Evolutionary conservation across 2,888 invertebrate species (phyloP).

Genomic region (Atherix ibis): DNA sequence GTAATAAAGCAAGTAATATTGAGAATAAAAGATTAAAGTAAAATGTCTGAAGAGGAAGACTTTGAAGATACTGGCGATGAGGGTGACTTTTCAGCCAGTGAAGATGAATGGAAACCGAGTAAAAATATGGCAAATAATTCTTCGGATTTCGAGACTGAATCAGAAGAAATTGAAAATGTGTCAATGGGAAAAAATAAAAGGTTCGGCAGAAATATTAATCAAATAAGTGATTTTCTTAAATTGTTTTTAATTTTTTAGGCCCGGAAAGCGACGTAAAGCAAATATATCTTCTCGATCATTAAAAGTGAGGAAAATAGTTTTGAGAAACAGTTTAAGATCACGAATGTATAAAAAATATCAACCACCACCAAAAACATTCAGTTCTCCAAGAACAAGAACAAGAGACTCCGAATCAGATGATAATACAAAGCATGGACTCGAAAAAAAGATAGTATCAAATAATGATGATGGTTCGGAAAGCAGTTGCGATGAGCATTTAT

Average conservation of each 20-base stretch:
- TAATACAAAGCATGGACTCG: conserved; percentile 15
- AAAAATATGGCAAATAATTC: conserved; percentile 13
- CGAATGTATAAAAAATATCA: conserved; percentile 25
- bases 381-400: conserved; percentile 6
- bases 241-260: background rate
- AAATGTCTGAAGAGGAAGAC: conserved; percentile 5
- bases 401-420: background rate
- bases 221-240: background rate
- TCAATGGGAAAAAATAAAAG: conserved; percentile 1
- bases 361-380: conserved; percentile 21
- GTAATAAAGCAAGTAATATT: too few relatives aligned
- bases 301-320: background rate
- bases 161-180: conserved; percentile 13
- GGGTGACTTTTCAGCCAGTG: conserved; percentile 29
- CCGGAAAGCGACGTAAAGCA: background rate
- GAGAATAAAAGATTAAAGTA: too few relatives aligned
- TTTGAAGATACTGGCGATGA: conserved; percentile 19
- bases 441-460: too few relatives aligned
- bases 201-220: background rate
- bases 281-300: background rate
- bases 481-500: conserved; percentile 39
- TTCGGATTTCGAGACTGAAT: conserved; percentile 20
- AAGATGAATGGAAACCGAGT: conserved; percentile 28
- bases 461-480: conserved; percentile 21
- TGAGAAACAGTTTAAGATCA: conserved; percentile 12